Conservation (phyloP, 1,140 invertebrate genomes). For the Caenorhabditis remanei region DNA sequence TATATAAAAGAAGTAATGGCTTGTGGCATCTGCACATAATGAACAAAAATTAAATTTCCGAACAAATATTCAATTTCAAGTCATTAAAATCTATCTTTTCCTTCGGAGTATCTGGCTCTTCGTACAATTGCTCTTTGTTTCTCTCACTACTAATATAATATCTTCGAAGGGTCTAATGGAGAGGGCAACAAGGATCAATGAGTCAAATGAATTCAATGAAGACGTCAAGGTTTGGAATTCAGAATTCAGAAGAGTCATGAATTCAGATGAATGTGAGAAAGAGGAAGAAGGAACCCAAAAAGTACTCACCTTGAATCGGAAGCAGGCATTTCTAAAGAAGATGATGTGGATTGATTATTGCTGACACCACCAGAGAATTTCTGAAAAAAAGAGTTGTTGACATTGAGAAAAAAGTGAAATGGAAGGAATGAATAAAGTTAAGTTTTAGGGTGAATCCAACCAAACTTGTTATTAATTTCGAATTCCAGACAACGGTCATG, state of each 20-base stretch:
- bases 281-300: background rate
- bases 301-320: constrained; percentile 39
- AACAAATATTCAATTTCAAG: background rate
- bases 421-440: too few relatives aligned
- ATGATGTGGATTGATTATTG: constrained; percentile 1
- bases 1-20: background rate
- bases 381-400: background rate
- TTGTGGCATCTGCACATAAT: background rate
- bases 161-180: too few relatives aligned
- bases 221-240: background rate
- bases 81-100: background rate
- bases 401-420: too few relatives aligned
- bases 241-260: background rate
- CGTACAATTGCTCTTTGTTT: background rate
- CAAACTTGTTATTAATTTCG: too few relatives aligned
- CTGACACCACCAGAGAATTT: background rate
- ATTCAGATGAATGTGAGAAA: constrained; percentile 10
- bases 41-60: background rate
- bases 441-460: too few relatives aligned
- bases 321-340: constrained; percentile 8
- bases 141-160: background rate
- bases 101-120: background rate
- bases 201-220: too few relatives aligned
- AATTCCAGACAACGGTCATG: too few relatives aligned
- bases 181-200: too few relatives aligned